Conservation (phyloP, 1,140 invertebrate genomes). For the Saccostrea echinata region DNA sequence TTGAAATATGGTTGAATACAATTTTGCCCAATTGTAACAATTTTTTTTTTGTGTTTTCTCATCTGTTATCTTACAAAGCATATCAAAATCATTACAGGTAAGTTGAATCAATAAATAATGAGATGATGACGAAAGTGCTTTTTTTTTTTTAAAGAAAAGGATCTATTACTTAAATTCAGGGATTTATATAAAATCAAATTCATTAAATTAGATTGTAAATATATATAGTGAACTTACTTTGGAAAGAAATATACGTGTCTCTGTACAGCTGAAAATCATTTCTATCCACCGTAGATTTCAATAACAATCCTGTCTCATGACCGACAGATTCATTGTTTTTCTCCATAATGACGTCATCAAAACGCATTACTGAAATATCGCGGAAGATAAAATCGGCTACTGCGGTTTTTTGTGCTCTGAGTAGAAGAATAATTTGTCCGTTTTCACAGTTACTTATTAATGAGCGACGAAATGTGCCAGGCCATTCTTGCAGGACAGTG, state of each 20-base stretch:
- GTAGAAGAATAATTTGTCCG: background rate
- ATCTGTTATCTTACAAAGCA: too few species aligned
- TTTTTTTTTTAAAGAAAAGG: too few species aligned
- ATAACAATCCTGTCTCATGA: background rate
- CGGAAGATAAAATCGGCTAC: background rate
- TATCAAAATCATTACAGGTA: too few species aligned
- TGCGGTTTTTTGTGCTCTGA: background rate
- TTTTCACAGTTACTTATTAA: background rate
- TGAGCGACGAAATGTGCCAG: background rate
- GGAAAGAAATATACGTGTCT: background rate
- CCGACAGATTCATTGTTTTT: background rate
- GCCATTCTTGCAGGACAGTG: slow-evolving; percentile 3
- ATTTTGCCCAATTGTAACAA: too few species aligned
- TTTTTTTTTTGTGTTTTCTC: too few species aligned
- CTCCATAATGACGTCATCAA: background rate
- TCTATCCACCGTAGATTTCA: background rate
- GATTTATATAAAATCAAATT: too few species aligned
- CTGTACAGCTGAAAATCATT: background rate
- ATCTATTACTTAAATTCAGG: too few species aligned
- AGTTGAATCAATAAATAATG: too few species aligned
- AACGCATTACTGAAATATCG: background rate
- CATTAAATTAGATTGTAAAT: too few species aligned
- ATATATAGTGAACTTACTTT: background rate
- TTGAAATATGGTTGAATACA: too few species aligned
- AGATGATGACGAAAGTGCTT: too few species aligned